Conservation (phyloP, 2,888 invertebrate species). For the Lymantria dispar region DNA sequence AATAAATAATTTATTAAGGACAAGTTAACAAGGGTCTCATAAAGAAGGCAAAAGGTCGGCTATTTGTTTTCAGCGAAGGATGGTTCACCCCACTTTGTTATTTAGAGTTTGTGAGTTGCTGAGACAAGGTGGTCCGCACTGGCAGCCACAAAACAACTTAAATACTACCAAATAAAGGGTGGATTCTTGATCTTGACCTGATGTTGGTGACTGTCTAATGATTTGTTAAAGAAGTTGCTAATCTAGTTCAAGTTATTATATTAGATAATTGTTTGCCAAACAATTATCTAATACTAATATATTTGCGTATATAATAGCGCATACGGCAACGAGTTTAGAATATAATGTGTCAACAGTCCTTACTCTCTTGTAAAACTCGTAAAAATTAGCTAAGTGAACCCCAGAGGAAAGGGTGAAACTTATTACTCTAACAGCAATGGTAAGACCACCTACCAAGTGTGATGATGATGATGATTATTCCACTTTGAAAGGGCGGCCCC, state of each 20-base stretch:
- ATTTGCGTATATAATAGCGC: too few relatives aligned
- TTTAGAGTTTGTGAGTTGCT: constrained; percentile 68
- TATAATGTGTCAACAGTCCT: too few relatives aligned
- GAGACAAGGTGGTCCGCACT: constrained; percentile 38
- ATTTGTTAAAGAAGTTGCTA: constrained; percentile 12
- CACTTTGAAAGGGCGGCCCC: too few relatives aligned
- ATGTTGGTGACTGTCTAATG: constrained; percentile 7
- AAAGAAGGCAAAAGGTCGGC: constrained; percentile 81
- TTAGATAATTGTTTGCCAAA: too few relatives aligned
- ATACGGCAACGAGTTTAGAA: too few relatives aligned
- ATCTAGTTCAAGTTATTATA: not conserved
- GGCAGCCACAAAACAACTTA: constrained; percentile 49
- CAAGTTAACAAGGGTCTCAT: constrained; percentile 82
- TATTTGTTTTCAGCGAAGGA: constrained; percentile 77
- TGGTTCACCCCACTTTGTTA: constrained; percentile 73
- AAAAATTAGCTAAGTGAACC: too few relatives aligned
- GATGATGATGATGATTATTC: too few relatives aligned
- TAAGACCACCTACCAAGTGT: too few relatives aligned
- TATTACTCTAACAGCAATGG: too few relatives aligned
- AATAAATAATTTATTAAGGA: constrained; percentile 81
- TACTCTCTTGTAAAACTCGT: too few relatives aligned
- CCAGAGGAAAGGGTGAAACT: too few relatives aligned
- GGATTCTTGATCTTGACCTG: constrained; percentile 20
- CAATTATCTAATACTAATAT: too few relatives aligned
- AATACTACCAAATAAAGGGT: constrained; percentile 31